These are phyloP conservation scores for Chymomyza amoena DNA, from an alignment of 2,888 invertebrate species.

Conservation along the genomic window DNA sequence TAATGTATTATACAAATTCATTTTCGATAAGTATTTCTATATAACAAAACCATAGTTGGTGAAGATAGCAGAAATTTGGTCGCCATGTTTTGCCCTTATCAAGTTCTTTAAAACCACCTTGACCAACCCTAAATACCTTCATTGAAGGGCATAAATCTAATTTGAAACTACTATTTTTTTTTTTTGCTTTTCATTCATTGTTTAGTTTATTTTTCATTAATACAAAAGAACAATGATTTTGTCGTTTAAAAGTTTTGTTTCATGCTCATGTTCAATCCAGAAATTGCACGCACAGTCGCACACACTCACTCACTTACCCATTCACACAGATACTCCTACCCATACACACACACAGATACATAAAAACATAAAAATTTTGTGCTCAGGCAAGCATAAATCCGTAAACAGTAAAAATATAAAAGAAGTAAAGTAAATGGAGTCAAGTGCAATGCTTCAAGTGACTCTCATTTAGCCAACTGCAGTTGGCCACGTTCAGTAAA, in stretches of 20 bases:
- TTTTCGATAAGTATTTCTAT: too few relatives aligned
- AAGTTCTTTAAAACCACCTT: background rate
- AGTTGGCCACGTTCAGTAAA: background rate
- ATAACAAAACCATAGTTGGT: too few relatives aligned
- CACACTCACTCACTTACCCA: background rate
- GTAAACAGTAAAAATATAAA: constrained; percentile 53
- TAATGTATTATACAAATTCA: too few relatives aligned
- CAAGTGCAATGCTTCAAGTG: constrained; percentile 48
- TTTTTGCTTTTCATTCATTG: background rate
- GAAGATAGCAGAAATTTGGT: too few relatives aligned
- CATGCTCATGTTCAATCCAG: background rate
- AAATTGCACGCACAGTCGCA: constrained; percentile 2
- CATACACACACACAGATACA: constrained; percentile 8
- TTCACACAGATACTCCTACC: background rate
- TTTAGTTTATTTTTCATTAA: background rate
- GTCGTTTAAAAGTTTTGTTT: background rate
- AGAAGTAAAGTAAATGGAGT: constrained; percentile 57
- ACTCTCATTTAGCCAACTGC: background rate
- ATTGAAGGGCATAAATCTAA: background rate
- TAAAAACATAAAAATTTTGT: constrained; percentile 47
- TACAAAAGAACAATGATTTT: background rate
- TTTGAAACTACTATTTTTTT: background rate
- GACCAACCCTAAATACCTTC: background rate
- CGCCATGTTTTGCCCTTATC: background rate
- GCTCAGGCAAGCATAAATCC: constrained; percentile 73